phyloP scores from a whole-genome alignment of 1,140 invertebrate genomes.

The Caenorhabditis brenneri region DNA sequence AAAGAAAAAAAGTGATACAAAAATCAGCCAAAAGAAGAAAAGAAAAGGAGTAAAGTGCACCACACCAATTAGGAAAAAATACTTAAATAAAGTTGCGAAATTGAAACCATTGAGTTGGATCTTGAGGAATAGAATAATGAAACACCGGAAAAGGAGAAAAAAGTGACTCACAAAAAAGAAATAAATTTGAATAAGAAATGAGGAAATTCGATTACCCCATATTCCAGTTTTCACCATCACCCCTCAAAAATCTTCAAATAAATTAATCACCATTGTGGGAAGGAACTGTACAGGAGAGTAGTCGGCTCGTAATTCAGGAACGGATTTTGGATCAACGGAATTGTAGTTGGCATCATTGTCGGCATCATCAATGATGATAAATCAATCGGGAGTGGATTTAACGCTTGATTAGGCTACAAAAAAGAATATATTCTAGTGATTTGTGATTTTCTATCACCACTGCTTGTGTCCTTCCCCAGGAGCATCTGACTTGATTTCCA shows the following conservation, averaged over 20 bases:
- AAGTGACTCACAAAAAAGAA: neutral
- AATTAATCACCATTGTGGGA: slow-evolving; percentile 41
- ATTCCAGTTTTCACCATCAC: neutral
- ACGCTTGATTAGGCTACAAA: slow-evolving; percentile 29
- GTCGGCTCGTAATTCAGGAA: slow-evolving; percentile 31
- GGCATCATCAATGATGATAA: slow-evolving; percentile 32
- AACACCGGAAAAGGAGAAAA: slow-evolving; percentile 28
- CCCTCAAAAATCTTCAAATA: neutral
- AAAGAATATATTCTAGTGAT: neutral
- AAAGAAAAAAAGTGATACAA: neutral
- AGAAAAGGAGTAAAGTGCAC: slow-evolving; percentile 18
- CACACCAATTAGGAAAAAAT: neutral
- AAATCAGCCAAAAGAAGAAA: neutral
- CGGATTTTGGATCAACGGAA: slow-evolving; percentile 30
- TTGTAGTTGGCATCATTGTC: slow-evolving; percentile 25
- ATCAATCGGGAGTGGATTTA: slow-evolving; percentile 41
- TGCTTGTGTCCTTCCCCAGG: slow-evolving; percentile 80
- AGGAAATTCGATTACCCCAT: neutral
- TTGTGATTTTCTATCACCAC: slow-evolving; percentile 44
- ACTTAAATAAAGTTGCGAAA: neutral
- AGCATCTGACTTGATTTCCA: slow-evolving; percentile 93
- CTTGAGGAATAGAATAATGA: neutral
- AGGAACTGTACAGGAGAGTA: slow-evolving; percentile 24
- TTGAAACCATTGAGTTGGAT: neutral
- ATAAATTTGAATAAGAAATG: neutral